Evolutionary conservation across 2,888 invertebrate genomes (phyloP).

Genomic region (Rhorus exstirpatorius): DNA sequence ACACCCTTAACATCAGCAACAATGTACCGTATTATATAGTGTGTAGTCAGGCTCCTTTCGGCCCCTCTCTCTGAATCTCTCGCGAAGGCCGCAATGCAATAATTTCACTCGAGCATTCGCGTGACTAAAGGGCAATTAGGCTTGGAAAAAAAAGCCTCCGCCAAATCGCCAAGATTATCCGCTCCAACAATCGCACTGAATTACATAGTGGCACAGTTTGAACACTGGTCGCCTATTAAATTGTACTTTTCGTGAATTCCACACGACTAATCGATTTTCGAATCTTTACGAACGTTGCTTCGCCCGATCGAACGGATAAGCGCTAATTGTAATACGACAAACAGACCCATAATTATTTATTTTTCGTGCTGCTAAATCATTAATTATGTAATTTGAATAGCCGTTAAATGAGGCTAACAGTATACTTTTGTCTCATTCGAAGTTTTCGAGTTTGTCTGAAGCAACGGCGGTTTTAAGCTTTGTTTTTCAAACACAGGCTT

Average conservation of each 20-base stretch:
- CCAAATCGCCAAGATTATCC: constrained; percentile 64
- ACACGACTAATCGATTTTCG: not conserved
- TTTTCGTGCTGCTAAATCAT: not conserved
- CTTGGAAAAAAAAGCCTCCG: constrained; percentile 64
- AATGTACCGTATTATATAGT: constrained; percentile 82
- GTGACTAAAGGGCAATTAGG: constrained; percentile 80
- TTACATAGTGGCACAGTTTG: constrained; percentile 16
- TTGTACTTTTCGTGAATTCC: constrained; percentile 22
- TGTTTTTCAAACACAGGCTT: too few species aligned
- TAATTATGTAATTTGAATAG: not conserved
- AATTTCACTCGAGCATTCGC: constrained; percentile 77
- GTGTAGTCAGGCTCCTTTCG: constrained; percentile 64
- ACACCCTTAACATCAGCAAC: constrained; percentile 81
- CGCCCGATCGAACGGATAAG: not conserved
- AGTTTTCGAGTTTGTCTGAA: not conserved
- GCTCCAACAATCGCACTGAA: constrained; percentile 45
- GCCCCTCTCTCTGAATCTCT: constrained; percentile 69
- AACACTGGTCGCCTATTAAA: constrained; percentile 39
- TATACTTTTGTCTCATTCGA: not conserved
- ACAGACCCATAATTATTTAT: not conserved
- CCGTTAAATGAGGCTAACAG: not conserved
- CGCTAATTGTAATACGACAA: not conserved
- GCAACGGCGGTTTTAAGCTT: not conserved
- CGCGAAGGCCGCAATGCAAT: constrained; percentile 74
- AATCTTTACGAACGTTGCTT: not conserved